Evolutionary conservation across 1,140 invertebrate genomes (phyloP), one percentile per base, ranked within the genome.

Genomic region (Bombus sylvicola): DNA sequence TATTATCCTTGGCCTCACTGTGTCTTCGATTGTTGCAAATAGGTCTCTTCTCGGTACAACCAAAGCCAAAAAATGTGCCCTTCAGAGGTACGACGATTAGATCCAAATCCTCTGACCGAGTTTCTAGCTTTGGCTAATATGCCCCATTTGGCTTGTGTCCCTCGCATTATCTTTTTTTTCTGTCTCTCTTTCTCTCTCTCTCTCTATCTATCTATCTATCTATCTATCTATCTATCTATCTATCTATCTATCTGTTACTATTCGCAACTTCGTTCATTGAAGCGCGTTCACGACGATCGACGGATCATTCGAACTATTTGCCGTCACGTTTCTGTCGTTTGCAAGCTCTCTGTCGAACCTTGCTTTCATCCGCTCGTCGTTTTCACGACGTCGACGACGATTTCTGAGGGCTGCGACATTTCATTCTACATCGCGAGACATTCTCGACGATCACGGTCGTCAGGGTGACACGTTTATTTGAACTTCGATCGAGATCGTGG

Each of bases 31-130:
- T 93, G 73, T 91, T 93, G 89, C 92, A 93, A 94, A 94, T 95
- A 95, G 94, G 94, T 95, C 93, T 90, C 59, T 91, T 84, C 84
- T 93, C 94, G 89, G 92, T 90, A 81, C 92, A 94, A 92, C 93
- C 94, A 94, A 94, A 94, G 92, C 90, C 92, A 91, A 95, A 93
- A 93, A 93, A 87, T 92, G 92, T 92, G 89, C 93, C 92, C 84
- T 94, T 95, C 83, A 91, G 90, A 95, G 93, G 93, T 95, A 95
- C 91, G 93, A 92, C 87, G 87, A 90, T 74, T 76, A 89, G 81
- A 89, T 85, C 73, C 78, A 66, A 83, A 71, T 78, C 87, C 57
- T 47, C 62, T 89, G 90, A 85, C 89, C 90, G 89, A 90, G 68
- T 91, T 90, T 90, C 87, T 77, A 88, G 89, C 89, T 90, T 91